Conservation (phyloP, 2,888 invertebrate genomes). For the Plebejus anna region DNA sequence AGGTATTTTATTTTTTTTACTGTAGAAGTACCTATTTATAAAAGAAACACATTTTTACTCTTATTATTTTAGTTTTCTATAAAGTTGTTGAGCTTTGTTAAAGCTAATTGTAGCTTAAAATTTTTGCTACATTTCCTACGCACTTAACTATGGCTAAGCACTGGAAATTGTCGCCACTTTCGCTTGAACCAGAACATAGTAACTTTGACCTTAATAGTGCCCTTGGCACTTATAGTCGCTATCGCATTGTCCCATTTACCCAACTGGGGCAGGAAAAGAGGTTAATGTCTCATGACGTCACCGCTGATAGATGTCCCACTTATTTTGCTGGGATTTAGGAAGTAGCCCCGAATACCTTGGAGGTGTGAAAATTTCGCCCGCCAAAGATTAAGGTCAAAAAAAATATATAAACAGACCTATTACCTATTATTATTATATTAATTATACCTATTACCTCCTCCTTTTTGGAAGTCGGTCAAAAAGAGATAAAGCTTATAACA, state of each 20-base stretch:
- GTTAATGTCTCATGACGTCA: constrained; percentile 7
- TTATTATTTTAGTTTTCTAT: too few species aligned
- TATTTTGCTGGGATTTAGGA: not conserved
- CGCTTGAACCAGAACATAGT: not conserved
- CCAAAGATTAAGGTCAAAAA: not conserved
- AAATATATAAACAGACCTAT: too few species aligned
- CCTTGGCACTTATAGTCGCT: not conserved
- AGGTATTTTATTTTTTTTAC: too few species aligned
- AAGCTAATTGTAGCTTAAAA: too few species aligned
- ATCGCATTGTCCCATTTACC: constrained; percentile 8
- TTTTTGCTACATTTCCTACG: not conserved
- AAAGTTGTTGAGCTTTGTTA: too few species aligned
- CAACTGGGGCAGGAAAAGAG: constrained; percentile 1
- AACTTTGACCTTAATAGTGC: constrained; percentile 12
- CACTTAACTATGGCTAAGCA: too few species aligned
- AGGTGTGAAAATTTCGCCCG: not conserved
- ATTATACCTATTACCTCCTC: too few species aligned
- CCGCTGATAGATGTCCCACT: not conserved
- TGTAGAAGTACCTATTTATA: too few species aligned
- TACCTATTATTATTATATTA: too few species aligned
- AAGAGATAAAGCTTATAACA: not conserved
- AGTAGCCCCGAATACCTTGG: not conserved
- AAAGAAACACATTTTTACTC: too few species aligned
- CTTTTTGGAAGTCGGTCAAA: too few species aligned
- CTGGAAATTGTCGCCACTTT: not conserved